phyloP scores from a whole-genome alignment of 1,140 invertebrate species.

The Ceratosolen fusciceps region DNA sequence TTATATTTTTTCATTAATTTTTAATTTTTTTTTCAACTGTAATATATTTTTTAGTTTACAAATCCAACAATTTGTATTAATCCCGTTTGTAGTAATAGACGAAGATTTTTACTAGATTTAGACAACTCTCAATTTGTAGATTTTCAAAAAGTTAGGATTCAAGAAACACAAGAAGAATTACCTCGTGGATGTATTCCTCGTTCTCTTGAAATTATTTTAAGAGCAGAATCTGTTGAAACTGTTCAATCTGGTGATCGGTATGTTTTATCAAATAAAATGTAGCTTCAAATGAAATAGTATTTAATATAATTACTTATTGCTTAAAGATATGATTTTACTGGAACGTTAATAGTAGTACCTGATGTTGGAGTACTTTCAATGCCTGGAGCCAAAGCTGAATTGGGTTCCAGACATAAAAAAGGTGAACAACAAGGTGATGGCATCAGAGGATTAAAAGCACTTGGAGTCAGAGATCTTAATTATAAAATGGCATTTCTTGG shows the following conservation, averaged over 20 bases:
- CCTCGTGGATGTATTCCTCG: slow-evolving; percentile 97
- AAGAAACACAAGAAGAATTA: slow-evolving; percentile 98
- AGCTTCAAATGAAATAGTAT: neutral
- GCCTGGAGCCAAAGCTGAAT: slow-evolving; percentile 89
- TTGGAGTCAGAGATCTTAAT: slow-evolving; percentile 96
- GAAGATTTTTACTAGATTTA: slow-evolving; percentile 91
- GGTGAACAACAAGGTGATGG: slow-evolving; percentile 89
- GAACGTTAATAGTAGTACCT: slow-evolving; percentile 97
- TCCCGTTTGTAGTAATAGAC: slow-evolving; percentile 93
- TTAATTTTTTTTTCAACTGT: neutral
- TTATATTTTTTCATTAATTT: neutral
- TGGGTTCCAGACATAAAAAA: slow-evolving; percentile 80
- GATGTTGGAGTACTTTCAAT: slow-evolving; percentile 91
- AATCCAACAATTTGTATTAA: slow-evolving; percentile 96
- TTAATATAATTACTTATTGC: neutral
- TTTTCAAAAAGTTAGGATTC: slow-evolving; percentile 98
- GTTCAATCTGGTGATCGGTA: slow-evolving; percentile 82
- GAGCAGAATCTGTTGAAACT: slow-evolving; percentile 96
- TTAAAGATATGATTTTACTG: slow-evolving; percentile 92
- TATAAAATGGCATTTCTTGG: slow-evolving; percentile 97
- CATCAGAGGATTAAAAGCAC: slow-evolving; percentile 89
- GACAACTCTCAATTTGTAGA: slow-evolving; percentile 97
- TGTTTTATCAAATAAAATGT: slow-evolving; percentile 8
- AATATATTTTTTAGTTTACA: slow-evolving; percentile 77
- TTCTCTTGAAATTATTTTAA: slow-evolving; percentile 95